Evolutionary conservation across 1,140 invertebrate species (phyloP), one percentile per base, ranked within the genome.

Genomic region (Bradynema listronoti): DNA sequence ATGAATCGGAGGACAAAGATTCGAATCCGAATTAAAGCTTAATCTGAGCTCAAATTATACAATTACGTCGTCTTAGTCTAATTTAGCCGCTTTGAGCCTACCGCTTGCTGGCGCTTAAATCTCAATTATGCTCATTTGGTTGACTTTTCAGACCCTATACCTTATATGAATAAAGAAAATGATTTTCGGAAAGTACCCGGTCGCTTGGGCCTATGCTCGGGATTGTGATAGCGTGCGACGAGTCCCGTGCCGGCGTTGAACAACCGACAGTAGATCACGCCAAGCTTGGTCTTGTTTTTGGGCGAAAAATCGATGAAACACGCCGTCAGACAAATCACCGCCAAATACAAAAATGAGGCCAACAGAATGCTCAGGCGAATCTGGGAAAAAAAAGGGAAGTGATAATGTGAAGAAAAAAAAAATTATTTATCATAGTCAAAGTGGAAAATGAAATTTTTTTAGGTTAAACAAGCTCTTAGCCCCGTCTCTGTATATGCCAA

Each of bases 181-280:
- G 19, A 5, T 29, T 19, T 24, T 49, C 22, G 19, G 16, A 55
- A 27, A 25, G 25, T 2, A 66, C 61, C 67, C 16, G 67, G 69
- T 39, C 56, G 42, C 14, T 29, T 68, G 11, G 67, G 67, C 4
- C 54, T 24, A 25, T 72, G 42, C 27, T 72, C 61, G 16, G 25
- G 24, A 55, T 67, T 57, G 32, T 69, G 54, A 41, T 54, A 69
- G n/a, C 51, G 33, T 14, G 56, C 56, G 39, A 69, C 47, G 7
- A 69, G 43, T 24, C 67, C 67, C 16, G 58, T 63, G 9, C 67
- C 67, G 25, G 71, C 61, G 43, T 53, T 66, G 24, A 61, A 69
- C 11, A 69, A 36, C 22, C 68, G 59, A 19, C 69, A 71, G 33
- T 72, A 69, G 55, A 49, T 52, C 19, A 72, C 63, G 5, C 61